phyloP scores from a whole-genome alignment of 2,113 vertebrate species.

The Fregetta grallaria region DNA sequence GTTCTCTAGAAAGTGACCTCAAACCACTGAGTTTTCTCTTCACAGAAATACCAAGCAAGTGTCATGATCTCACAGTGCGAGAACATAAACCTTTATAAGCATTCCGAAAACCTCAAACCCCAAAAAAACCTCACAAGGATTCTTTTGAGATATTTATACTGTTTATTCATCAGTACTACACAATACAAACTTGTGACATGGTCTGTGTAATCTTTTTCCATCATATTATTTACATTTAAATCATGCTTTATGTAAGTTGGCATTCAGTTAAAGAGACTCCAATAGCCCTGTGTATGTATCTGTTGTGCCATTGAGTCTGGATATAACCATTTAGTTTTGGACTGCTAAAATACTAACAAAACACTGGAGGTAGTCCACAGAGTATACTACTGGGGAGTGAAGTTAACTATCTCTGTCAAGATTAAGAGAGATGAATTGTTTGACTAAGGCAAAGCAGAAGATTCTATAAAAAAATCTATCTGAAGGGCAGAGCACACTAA shows the following conservation, averaged over 20 bases:
- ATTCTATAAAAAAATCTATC: not conserved
- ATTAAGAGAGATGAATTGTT: constrained; percentile 24
- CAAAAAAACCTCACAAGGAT: not conserved
- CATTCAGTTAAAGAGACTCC: not conserved
- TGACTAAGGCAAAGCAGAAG: not conserved
- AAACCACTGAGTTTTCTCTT: not conserved
- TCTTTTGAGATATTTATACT: not conserved
- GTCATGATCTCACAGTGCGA: not conserved
- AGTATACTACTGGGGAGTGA: not conserved
- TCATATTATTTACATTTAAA: constrained; percentile 19
- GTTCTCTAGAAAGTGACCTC: not conserved
- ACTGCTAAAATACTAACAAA: constrained; percentile 3
- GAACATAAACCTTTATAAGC: not conserved
- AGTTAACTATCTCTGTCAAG: not conserved
- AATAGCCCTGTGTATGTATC: not conserved
- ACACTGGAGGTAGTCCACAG: not conserved
- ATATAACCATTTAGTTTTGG: not conserved
- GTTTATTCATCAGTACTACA: not conserved
- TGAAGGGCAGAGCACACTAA: not conserved
- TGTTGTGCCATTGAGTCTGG: not conserved
- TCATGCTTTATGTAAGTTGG: constrained; percentile 16
- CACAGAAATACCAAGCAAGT: not conserved
- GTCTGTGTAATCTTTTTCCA: not conserved
- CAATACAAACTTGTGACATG: not conserved
- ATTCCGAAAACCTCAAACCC: not conserved